phyloP scores from a whole-genome alignment of 2,797 vertebrate species.

The Malurus splendens region DNA sequence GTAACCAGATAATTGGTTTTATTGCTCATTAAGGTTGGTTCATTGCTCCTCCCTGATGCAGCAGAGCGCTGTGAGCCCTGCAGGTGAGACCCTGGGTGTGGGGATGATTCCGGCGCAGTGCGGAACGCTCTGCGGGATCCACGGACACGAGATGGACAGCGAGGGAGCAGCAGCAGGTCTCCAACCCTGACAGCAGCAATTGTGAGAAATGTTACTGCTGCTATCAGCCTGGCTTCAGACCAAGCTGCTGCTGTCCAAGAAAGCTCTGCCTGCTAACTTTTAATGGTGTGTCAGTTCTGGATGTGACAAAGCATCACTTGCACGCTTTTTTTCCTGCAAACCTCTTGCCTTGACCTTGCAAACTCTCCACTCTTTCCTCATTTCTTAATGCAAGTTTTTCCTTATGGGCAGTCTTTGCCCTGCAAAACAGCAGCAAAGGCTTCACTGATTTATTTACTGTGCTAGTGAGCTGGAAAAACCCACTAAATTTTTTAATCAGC shows the following conservation, averaged over 20 bases:
- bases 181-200: not conserved
- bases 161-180: not conserved
- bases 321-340: not conserved
- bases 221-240: not conserved
- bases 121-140: not conserved
- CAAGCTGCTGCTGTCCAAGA: not conserved
- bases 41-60: not conserved
- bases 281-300: not conserved
- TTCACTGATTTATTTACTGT: not conserved
- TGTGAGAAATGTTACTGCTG: not conserved
- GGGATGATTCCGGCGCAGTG: not conserved
- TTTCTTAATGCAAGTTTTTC: not conserved
- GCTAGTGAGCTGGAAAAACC: not conserved
- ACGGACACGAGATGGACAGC: not conserved
- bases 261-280: not conserved
- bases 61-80: not conserved
- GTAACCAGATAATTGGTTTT: not conserved
- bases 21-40: not conserved
- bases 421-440: not conserved
- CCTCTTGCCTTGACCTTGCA: not conserved
- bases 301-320: not conserved
- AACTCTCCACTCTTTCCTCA: not conserved
- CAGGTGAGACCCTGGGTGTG: not conserved
- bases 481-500: not conserved
- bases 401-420: not conserved